Evolutionary conservation across 92 coral and sea anemone genomes (phyloP).

Genomic region (Zoanthus gigantus): DNA sequence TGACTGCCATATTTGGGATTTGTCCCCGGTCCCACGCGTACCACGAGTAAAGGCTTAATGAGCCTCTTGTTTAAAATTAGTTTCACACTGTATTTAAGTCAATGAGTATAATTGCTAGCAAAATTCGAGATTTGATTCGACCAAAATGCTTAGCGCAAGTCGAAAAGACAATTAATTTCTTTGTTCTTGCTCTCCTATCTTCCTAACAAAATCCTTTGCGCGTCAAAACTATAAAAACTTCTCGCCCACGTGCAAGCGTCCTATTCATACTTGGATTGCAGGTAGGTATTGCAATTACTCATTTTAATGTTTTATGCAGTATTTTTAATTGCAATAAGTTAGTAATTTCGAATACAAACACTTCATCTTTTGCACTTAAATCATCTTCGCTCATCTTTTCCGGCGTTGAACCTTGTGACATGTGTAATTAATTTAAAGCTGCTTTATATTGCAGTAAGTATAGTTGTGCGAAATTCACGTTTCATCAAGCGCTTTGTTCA

Average conservation of each 20-base stretch:
- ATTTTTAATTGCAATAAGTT: not conserved
- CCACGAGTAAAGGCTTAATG: too few relatives aligned
- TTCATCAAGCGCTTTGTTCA: too few relatives aligned
- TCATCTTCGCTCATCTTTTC: too few relatives aligned
- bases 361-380: too few relatives aligned
- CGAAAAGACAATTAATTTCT: constrained; percentile 18
- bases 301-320: not conserved
- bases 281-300: constrained; percentile 1
- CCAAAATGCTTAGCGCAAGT: constrained; percentile 34
- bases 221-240: not conserved
- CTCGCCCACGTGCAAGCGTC: constrained; percentile 22
- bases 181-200: constrained; percentile 28
- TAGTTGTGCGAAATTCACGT: too few relatives aligned
- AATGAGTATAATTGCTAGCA: not conserved
- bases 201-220: constrained; percentile 41
- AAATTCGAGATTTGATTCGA: constrained; percentile 32
- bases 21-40: too few relatives aligned
- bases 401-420: too few relatives aligned
- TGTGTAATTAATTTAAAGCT: too few relatives aligned
- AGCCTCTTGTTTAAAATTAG: too few relatives aligned
- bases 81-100: too few relatives aligned
- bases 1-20: too few relatives aligned
- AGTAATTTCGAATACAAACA: not conserved
- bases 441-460: too few relatives aligned
- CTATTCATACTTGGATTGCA: not conserved